phyloP scores from a whole-genome alignment of 92 coral and sea anemone genomes.

The Chrysogorgia sp. region DNA sequence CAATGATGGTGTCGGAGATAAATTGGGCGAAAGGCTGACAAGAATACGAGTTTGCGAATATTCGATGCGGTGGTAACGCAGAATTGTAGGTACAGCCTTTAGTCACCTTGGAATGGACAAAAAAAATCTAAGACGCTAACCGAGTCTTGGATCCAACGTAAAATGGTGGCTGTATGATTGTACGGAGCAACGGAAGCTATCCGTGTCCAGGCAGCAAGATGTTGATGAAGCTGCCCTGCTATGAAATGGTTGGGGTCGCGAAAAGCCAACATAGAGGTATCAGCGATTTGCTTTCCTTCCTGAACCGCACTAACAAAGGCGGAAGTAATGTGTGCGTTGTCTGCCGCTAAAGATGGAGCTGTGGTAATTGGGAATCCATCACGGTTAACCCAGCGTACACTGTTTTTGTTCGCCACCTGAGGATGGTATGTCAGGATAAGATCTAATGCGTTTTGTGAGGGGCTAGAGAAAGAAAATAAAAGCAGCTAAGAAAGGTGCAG shows the following conservation, averaged over 20 bases:
- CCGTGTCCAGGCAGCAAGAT: conserved; percentile 36
- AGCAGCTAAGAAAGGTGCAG: too few species aligned
- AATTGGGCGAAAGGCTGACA: conserved; percentile 20
- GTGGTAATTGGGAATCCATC: background rate
- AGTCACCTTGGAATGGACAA: conserved; percentile 9
- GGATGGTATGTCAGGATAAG: too few species aligned
- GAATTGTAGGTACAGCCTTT: conserved; percentile 14
- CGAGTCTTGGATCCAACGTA: conserved; percentile 8
- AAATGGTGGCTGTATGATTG: background rate
- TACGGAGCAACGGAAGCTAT: conserved; percentile 29
- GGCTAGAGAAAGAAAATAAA: too few species aligned
- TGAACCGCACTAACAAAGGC: background rate
- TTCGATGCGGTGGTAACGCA: conserved; percentile 6
- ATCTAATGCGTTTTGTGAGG: too few species aligned
- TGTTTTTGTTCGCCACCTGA: too few species aligned
- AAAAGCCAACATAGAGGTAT: conserved; percentile 48
- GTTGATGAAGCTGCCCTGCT: conserved; percentile 47
- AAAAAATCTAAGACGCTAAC: conserved; percentile 27
- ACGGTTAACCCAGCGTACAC: background rate
- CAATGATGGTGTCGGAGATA: conserved; percentile 8
- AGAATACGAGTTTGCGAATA: conserved; percentile 20
- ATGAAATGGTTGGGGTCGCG: conserved; percentile 40
- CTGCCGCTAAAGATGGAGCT: background rate
- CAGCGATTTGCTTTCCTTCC: conserved; percentile 36
- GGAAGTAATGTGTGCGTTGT: background rate